Evolutionary conservation across 2,888 invertebrate genomes (phyloP).

Genomic region (Scaptomyza tumidula): DNA sequence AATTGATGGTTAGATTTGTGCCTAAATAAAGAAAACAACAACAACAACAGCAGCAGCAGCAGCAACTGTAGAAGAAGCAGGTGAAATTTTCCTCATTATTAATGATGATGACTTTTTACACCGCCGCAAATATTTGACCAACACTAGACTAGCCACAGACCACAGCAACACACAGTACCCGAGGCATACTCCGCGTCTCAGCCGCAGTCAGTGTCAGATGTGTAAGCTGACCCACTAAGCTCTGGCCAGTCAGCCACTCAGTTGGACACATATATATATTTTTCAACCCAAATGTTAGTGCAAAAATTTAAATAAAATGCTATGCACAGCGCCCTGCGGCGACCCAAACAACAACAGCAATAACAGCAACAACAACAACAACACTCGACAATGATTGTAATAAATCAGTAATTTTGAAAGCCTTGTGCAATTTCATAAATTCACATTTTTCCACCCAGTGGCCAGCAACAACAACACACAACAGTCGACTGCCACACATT

Average conservation of each 20-base stretch:
- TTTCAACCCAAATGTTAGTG: constrained; percentile 34
- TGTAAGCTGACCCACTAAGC: constrained; percentile 72
- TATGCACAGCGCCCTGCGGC: constrained; percentile 62
- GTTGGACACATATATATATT: constrained; percentile 21
- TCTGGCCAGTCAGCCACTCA: not conserved
- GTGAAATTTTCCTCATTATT: constrained; percentile 77
- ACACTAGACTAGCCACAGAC: constrained; percentile 55
- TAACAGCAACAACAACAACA: not conserved
- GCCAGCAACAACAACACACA: constrained; percentile 16
- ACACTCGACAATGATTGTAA: constrained; percentile 50
- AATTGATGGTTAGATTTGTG: constrained; percentile 64
- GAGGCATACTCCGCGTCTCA: constrained; percentile 19
- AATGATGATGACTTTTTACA: constrained; percentile 78
- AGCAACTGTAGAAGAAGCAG: constrained; percentile 44
- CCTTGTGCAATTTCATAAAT: constrained; percentile 74
- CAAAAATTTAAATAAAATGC: constrained; percentile 54
- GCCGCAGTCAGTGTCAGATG: constrained; percentile 31
- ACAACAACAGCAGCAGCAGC: not conserved
- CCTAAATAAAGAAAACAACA: constrained; percentile 68
- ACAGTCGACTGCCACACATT: constrained; percentile 74
- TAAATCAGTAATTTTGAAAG: constrained; percentile 66
- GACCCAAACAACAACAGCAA: constrained; percentile 11
- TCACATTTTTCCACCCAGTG: constrained; percentile 52
- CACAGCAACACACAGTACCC: constrained; percentile 27
- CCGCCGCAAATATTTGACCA: constrained; percentile 73